Evolutionary conservation across 2,888 invertebrate genomes (phyloP).

Genomic region (Troides aeacus): DNA sequence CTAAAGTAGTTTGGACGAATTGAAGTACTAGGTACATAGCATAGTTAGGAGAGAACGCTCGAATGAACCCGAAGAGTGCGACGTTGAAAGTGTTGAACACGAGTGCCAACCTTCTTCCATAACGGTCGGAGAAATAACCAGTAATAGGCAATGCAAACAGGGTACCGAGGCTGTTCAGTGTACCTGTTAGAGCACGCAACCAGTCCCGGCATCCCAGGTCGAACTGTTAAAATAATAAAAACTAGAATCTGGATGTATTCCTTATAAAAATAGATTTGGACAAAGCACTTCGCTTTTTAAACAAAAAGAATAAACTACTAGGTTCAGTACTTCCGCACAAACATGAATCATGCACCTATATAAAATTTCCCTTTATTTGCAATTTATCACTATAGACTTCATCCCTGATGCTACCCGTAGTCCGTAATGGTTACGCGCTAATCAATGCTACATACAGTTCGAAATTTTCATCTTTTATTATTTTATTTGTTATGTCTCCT

Average conservation of each 20-base stretch:
- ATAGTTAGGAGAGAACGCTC: conserved; percentile 79
- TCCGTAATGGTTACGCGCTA: no score
- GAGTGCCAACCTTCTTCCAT: conserved; percentile 61
- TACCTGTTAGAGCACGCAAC: conserved; percentile 84
- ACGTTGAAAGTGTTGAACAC: conserved; percentile 53
- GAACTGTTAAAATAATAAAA: conserved; percentile 61
- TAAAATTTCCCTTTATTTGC: no score
- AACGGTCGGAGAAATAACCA: conserved; percentile 82
- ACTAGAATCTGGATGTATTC: not conserved
- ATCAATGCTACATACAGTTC: no score
- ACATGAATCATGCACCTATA: no score
- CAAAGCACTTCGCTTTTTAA: not conserved
- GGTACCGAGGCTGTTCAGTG: conserved; percentile 82
- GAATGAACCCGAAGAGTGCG: conserved; percentile 70
- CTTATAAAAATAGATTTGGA: not conserved
- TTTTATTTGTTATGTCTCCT: no score
- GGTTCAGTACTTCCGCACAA: no score
- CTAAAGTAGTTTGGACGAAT: conserved; percentile 73
- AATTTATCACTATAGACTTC: no score
- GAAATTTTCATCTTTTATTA: no score
- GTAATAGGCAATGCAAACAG: conserved; percentile 81
- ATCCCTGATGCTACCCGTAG: no score
- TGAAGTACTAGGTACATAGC: conserved; percentile 76
- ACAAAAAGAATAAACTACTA: not conserved
- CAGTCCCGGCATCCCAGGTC: conserved; percentile 80